Conservation (phyloP, 2,888 invertebrate species). For the Platypus cylindrus region DNA sequence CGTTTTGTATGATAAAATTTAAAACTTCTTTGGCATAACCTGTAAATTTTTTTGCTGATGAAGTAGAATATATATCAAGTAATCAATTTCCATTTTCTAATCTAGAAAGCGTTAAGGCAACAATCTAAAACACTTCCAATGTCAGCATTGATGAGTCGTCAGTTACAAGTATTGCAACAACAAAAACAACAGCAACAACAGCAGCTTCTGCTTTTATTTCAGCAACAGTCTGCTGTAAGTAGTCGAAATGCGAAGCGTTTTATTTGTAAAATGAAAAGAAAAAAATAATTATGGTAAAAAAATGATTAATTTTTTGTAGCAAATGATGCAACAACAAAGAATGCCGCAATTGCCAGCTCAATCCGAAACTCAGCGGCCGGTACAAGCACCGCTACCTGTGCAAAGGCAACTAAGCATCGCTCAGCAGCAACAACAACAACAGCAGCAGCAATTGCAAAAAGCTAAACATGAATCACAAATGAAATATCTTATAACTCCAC, state of each 20-base stretch:
- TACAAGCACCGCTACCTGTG: not conserved
- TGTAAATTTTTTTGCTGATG: too few species aligned
- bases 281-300: too few species aligned
- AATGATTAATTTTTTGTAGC: conserved; percentile 5
- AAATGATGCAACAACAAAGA: conserved; percentile 8
- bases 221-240: too few species aligned
- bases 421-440: conserved; percentile 14
- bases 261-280: too few species aligned
- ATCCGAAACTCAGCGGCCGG: conserved; percentile 3
- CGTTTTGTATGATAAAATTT: too few species aligned
- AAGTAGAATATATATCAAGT: too few species aligned
- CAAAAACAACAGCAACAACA: conserved; percentile 3
- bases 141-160: conserved; percentile 4
- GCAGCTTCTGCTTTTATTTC: too few species aligned
- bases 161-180: conserved; percentile 3
- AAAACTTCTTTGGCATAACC: too few species aligned
- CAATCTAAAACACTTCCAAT: too few species aligned
- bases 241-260: too few species aligned
- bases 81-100: too few species aligned
- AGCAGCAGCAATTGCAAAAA: conserved; percentile 11
- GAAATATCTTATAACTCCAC: conserved; percentile 26
- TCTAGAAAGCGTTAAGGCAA: too few species aligned
- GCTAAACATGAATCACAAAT: conserved; percentile 21
- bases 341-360: conserved; percentile 18
- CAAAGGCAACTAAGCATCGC: conserved; percentile 10